These are phyloP conservation scores for Dicrostonyx torquatus DNA, from an alignment of 2,797 vertebrate genomes.

Conservation along the genomic window DNA sequence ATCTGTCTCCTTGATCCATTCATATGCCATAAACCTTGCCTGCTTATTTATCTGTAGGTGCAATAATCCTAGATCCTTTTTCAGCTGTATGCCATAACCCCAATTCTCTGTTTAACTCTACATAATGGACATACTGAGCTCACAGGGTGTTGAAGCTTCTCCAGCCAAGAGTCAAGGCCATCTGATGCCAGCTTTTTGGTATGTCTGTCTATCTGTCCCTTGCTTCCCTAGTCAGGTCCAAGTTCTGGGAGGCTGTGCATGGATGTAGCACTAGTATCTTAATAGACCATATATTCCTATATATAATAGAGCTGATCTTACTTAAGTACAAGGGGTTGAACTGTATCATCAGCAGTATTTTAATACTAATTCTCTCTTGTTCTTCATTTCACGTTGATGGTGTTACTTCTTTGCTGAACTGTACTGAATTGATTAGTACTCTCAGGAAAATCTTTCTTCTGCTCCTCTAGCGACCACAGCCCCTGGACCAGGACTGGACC, in stretches of 20 bases:
- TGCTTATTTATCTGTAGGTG: neutral
- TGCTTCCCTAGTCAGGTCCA: neutral
- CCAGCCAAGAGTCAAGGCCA: neutral
- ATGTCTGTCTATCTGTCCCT: neutral
- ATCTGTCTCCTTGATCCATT: neutral
- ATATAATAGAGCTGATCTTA: neutral
- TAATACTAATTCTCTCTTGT: constrained; percentile 5
- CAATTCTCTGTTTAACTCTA: neutral
- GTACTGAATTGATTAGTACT: neutral
- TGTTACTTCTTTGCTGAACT: constrained; percentile 20
- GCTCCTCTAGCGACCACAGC: neutral
- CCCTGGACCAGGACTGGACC: neutral
- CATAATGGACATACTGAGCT: neutral
- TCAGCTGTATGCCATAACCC: neutral
- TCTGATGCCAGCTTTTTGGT: neutral
- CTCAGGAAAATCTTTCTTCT: neutral
- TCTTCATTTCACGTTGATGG: constrained; percentile 24
- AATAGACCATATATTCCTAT: constrained; percentile 23
- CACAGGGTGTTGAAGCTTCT: neutral
- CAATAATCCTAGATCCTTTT: neutral
- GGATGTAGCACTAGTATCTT: neutral
- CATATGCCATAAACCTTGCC: neutral
- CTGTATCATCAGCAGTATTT: neutral
- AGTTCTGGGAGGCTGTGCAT: neutral
- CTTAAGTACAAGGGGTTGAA: neutral